Evolutionary conservation across 2,888 invertebrate species (phyloP).

Genomic region (Aleiodes alternator): DNA sequence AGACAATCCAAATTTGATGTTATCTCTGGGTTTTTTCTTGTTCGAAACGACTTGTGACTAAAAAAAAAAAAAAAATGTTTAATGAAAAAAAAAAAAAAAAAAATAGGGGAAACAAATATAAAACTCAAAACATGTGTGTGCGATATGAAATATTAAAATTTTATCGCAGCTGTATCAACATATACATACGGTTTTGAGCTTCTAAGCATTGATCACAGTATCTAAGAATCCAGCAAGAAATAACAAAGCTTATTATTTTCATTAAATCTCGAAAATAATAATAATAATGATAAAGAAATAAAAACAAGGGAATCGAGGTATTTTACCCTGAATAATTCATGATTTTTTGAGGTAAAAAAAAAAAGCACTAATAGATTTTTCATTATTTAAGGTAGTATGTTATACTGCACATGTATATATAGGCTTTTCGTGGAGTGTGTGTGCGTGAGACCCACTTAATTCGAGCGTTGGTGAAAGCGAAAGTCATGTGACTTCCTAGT

Average conservation of each 20-base stretch:
- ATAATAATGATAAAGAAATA: not conserved
- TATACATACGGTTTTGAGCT: not conserved
- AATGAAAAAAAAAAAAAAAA: conserved; percentile 3
- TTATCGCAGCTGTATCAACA: conserved; percentile 26
- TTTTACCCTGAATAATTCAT: not conserved
- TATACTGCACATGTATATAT: conserved; percentile 27
- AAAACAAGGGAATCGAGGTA: no score
- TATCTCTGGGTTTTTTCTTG: not conserved
- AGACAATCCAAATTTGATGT: not conserved
- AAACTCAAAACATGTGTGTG: not conserved
- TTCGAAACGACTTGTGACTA: not conserved
- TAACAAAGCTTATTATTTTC: not conserved
- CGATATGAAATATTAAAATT: conserved; percentile 22
- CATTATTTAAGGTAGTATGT: not conserved
- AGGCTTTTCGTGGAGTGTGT: conserved; percentile 51
- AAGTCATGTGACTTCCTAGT: conserved; percentile 71
- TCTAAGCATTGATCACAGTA: not conserved
- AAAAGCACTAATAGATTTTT: no score
- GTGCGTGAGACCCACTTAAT: conserved; percentile 71
- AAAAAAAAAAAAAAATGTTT: conserved; percentile 5
- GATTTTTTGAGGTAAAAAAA: no score
- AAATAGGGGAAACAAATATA: conserved; percentile 15
- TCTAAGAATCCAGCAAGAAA: not conserved
- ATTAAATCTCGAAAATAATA: not conserved
- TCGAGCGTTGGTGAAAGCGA: conserved; percentile 71